These are phyloP conservation scores for Apis florea DNA, from an alignment of 1,140 invertebrate genomes.

Conservation along the genomic window DNA sequence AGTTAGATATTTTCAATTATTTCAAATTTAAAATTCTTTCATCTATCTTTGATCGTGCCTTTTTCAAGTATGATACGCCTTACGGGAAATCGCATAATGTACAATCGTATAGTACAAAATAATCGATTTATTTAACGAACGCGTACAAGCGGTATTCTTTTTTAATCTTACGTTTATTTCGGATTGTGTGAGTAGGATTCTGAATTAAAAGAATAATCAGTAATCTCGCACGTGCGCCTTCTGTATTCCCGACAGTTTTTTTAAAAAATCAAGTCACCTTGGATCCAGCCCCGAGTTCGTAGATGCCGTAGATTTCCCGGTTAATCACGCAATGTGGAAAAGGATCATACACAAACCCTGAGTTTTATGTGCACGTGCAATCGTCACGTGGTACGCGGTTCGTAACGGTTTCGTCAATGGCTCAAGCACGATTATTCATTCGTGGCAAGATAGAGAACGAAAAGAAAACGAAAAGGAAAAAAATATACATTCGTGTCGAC, in stretches of 20 bases:
- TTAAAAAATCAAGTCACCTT: conserved; percentile 75
- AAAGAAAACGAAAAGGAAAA: neutral
- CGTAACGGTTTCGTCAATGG: conserved; percentile 47
- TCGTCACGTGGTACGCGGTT: conserved; percentile 46
- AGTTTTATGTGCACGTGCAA: conserved; percentile 47
- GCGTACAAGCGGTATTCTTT: conserved; percentile 43
- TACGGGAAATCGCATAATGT: neutral
- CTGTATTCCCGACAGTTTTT: conserved; percentile 78
- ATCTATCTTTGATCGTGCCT: neutral
- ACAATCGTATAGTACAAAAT: conserved; percentile 21
- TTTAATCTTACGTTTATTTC: conserved; percentile 56
- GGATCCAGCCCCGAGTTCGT: conserved; percentile 74
- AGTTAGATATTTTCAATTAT: neutral
- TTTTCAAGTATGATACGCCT: conserved; percentile 21
- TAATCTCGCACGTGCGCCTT: conserved; percentile 76
- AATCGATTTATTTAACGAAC: conserved; percentile 32
- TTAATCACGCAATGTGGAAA: conserved; percentile 68
- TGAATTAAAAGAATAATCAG: conserved; percentile 51
- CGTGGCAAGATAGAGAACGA: conserved; percentile 41
- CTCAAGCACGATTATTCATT: conserved; percentile 45
- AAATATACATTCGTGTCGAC: conserved; percentile 33
- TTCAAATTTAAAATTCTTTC: neutral
- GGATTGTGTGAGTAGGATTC: conserved; percentile 58
- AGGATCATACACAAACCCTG: conserved; percentile 56
- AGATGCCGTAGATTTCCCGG: conserved; percentile 68